A percentile compares a stretch with the other conserved stretches of the same genome.
Conservation (phyloP, 2,113 vertebrate species). For the Xenopus tropicalis region DNA sequence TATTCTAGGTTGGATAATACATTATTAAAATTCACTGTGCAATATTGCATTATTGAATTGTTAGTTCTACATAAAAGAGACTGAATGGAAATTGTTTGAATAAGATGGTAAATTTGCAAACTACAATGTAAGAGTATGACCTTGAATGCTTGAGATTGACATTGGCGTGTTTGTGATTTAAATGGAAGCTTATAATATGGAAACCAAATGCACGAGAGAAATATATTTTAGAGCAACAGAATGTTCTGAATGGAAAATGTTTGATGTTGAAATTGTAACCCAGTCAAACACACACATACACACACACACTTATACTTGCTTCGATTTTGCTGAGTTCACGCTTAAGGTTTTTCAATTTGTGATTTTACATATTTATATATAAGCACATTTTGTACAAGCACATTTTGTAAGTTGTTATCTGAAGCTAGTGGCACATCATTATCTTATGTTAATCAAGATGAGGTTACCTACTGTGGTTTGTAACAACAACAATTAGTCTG, state of each 20-base stretch:
- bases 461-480: no score
- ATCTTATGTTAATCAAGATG: no score
- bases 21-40: slow-evolving; percentile 45
- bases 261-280: slow-evolving; percentile 19
- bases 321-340: no score
- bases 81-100: slow-evolving; percentile 39
- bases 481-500: no score
- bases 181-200: slow-evolving; percentile 33
- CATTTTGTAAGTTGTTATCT: no score
- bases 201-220: slow-evolving; percentile 31
- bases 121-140: slow-evolving; percentile 36
- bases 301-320: no score
- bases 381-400: no score
- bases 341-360: no score
- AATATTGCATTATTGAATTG: slow-evolving; percentile 44
- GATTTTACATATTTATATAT: no score
- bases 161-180: slow-evolving; percentile 40
- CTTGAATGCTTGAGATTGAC: slow-evolving; percentile 42
- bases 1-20: slow-evolving; percentile 41
- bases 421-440: no score
- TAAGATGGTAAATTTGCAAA: slow-evolving; percentile 40
- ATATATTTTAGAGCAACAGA: slow-evolving; percentile 28
- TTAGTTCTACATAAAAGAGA: slow-evolving; percentile 43
- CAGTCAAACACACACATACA: no score
- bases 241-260: slow-evolving; percentile 27